Base-by-base conservation (phyloP, 1,140 invertebrate species). In the Magallana ariakensis region DNA sequence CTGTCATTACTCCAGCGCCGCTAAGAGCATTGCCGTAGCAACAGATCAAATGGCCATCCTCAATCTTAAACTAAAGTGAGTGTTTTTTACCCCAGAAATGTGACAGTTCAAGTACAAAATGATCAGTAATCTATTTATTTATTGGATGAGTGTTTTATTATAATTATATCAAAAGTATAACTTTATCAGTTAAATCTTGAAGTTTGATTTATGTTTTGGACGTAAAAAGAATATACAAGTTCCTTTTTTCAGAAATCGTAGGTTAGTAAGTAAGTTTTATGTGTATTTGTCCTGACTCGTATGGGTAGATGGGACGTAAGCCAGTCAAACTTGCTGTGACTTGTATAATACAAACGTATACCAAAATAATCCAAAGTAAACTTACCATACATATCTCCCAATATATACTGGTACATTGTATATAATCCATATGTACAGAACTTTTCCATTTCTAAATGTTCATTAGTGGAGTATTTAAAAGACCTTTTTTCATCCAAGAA, bases 31-130 rank as follows among this genome's bases (percentile, higher is more conserved):
- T n/a, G 91, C 93, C 19, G 91, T 95, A 9, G 93, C 94, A 57
- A 94, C 94, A 6, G 94, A 95, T 87, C 92, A 93, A 86, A 93
- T 95, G 90, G 92, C 93, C 57, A 88, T 92, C 9, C 90, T 95
- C 19, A 91, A 91, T 55, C 89, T 94, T 26, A 92, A 92, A 87
- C 91, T 92, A 86, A 87, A 84, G 83, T 87, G 55, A 70, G 82
- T 58, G 2, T 11, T 8, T 82, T 54, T n/a, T 55, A 55, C 7
- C 33, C 33, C 33, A 46, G 0, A 46, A 55, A 11, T 82, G 19
- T 3, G 15, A 16, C 19, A 62, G 60, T 4, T 62, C 19, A 46
- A 46, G 33, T 46, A 46, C 5, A 46, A 2, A 46, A 46, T 46
- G 33, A 46, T 46, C 33, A 46, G 33, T 46, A 5, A 46, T 4